These are phyloP conservation scores for Hycleus cichorii DNA, from an alignment of 1,140 invertebrate species.

Conservation along the genomic window DNA sequence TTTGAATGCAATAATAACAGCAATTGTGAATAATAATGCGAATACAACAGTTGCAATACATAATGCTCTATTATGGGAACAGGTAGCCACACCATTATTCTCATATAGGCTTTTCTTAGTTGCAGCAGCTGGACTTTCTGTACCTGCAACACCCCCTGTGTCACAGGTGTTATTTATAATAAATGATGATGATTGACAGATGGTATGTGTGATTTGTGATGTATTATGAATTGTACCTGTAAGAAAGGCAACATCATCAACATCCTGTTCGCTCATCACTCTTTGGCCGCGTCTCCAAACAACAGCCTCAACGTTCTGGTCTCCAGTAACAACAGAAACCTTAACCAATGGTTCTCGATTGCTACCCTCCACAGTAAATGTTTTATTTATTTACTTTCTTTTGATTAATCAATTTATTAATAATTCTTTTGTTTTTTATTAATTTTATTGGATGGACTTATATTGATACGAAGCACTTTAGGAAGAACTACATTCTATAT, in stretches of 20 bases:
- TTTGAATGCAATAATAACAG: conserved; percentile 83
- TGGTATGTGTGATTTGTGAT: conserved; percentile 36
- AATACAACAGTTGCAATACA: conserved; percentile 71
- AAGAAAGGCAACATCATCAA: conserved; percentile 86
- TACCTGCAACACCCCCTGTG: conserved; percentile 49
- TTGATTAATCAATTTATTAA: no score
- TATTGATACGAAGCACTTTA: conserved; percentile 13
- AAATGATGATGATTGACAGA: conserved; percentile 33
- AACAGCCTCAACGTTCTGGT: conserved; percentile 39
- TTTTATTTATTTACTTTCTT: conserved; percentile 11
- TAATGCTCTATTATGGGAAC: conserved; percentile 76
- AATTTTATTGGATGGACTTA: conserved; percentile 8
- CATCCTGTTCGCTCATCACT: conserved; percentile 77
- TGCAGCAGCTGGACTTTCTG: conserved; percentile 54
- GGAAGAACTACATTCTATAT: conserved; percentile 13
- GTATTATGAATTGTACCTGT: conserved; percentile 56
- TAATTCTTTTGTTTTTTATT: background rate
- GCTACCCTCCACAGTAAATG: conserved; percentile 34
- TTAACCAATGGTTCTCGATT: conserved; percentile 39
- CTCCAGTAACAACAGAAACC: conserved; percentile 39
- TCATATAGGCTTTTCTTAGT: conserved; percentile 68
- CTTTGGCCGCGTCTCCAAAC: conserved; percentile 39
- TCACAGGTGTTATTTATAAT: conserved; percentile 38
- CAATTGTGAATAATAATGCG: conserved; percentile 69
- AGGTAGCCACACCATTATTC: conserved; percentile 72